phyloP scores from a whole-genome alignment of 2,797 vertebrate species.

The Amazona finschi region DNA sequence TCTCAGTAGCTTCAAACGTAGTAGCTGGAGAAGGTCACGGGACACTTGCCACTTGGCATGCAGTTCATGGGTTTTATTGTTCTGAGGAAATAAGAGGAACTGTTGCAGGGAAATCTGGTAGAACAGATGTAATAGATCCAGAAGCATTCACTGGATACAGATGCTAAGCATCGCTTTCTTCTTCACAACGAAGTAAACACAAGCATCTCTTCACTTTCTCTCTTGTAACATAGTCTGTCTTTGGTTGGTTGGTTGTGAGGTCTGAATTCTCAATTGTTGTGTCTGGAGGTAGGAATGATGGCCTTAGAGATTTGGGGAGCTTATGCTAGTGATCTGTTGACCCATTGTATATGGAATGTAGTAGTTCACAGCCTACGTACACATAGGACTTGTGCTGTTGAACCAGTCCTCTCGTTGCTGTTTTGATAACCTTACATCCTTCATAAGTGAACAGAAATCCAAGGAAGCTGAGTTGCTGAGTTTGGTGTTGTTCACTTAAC shows the following conservation, averaged over 20 bases:
- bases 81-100: background rate
- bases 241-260: background rate
- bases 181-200: background rate
- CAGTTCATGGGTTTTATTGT: conserved; percentile 25
- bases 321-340: background rate
- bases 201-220: background rate
- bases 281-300: background rate
- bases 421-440: background rate
- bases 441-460: background rate
- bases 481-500: background rate
- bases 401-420: background rate
- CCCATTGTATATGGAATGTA: background rate
- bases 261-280: background rate
- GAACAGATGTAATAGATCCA: background rate
- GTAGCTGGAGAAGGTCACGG: conserved; percentile 21
- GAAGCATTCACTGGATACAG: background rate
- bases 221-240: background rate
- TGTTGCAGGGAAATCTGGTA: background rate
- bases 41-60: conserved; percentile 28
- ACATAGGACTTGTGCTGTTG: background rate
- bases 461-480: background rate
- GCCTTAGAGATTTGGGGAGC: background rate
- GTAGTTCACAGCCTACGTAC: background rate
- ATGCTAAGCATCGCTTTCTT: background rate
- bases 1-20: conserved; percentile 1